Conservation (phyloP, 1,140 invertebrate genomes). For the Drosophila nigromelanica region DNA sequence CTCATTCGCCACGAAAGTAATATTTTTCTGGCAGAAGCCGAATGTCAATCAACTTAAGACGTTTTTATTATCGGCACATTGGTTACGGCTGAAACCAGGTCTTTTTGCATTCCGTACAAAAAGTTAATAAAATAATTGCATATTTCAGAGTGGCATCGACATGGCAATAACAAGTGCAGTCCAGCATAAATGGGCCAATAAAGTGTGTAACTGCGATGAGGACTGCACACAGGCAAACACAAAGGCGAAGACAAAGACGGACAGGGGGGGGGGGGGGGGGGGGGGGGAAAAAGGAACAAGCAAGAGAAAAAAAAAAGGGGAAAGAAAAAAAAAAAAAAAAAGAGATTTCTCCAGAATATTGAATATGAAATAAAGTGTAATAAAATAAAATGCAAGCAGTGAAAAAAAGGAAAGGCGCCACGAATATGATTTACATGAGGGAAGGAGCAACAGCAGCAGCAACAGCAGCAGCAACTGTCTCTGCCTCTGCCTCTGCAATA, state of each 20-base stretch:
- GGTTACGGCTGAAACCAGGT: background rate
- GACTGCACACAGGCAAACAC: constrained; percentile 4
- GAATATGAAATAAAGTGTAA: constrained; percentile 66
- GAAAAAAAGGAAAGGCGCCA: constrained; percentile 31
- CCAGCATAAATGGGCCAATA: constrained; percentile 50
- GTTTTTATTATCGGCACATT: constrained; percentile 36
- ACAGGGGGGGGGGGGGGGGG: background rate
- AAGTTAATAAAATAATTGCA: constrained; percentile 74
- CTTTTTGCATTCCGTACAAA: constrained; percentile 27
- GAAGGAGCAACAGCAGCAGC: constrained; percentile 28
- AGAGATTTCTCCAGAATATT: constrained; percentile 64
- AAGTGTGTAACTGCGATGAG: constrained; percentile 40
- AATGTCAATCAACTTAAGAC: constrained; percentile 32
- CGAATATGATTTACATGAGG: constrained; percentile 76
- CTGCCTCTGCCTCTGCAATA: constrained; percentile 12
- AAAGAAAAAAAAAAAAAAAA: too few relatives aligned
- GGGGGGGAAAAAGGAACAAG: too few relatives aligned
- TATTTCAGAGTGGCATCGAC: constrained; percentile 28
- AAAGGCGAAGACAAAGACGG: constrained; percentile 25
- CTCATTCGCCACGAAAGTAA: constrained; percentile 37
- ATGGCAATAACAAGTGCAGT: constrained; percentile 54
- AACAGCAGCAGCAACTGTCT: constrained; percentile 11
- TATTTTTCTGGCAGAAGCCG: constrained; percentile 7
- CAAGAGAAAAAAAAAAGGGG: too few relatives aligned
- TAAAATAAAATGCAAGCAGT: constrained; percentile 53